Evolutionary conservation across 2,888 invertebrate species (phyloP).

Genomic region (Mimas tiliae): DNA sequence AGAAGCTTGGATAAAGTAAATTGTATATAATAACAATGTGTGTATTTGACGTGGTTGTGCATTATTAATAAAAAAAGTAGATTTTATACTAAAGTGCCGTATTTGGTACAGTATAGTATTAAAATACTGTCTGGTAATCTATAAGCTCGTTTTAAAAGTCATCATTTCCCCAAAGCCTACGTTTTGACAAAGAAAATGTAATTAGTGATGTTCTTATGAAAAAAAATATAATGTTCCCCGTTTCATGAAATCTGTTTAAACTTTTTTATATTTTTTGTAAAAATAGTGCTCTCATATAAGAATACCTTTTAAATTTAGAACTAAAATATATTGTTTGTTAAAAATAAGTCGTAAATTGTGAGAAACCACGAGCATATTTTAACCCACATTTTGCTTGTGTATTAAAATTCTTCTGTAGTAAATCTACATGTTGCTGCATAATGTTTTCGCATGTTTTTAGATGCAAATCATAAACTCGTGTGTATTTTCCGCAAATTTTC

Average conservation of each 20-base stretch:
- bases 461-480: not conserved
- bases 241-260: too few species aligned
- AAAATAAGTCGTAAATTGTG: conserved; percentile 2
- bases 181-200: too few species aligned
- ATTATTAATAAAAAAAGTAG: too few species aligned
- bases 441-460: not conserved
- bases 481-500: not conserved
- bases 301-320: not conserved
- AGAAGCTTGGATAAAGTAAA: not conserved
- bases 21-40: too few species aligned
- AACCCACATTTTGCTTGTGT: not conserved
- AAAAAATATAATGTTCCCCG: too few species aligned
- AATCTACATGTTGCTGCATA: conserved; percentile 5
- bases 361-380: not conserved
- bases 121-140: not conserved
- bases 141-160: too few species aligned
- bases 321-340: not conserved
- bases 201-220: too few species aligned
- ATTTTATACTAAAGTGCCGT: not conserved
- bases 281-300: not conserved
- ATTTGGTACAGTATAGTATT: not conserved
- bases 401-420: conserved; percentile 4
- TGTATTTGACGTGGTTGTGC: too few species aligned
- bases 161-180: too few species aligned
- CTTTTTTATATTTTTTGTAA: not conserved